Conservation (phyloP, 2,888 invertebrate species). For the Drosophila formosana region DNA sequence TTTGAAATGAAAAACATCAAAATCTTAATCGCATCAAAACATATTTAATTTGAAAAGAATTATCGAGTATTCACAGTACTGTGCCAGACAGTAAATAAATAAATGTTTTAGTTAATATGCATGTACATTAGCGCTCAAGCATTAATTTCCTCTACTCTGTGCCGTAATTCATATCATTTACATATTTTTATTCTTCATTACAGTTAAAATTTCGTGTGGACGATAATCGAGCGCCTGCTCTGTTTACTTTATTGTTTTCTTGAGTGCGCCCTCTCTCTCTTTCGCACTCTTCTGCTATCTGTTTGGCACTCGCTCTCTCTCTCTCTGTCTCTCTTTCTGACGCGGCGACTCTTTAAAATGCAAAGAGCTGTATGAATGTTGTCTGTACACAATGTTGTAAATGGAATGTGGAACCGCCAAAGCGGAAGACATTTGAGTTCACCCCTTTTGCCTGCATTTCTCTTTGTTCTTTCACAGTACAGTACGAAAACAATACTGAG, state of each 20-base stretch:
- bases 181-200: conserved; percentile 31
- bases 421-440: conserved; percentile 47
- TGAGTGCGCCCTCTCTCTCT: conserved; percentile 5
- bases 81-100: not conserved
- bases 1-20: too few relatives aligned
- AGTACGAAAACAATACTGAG: conserved; percentile 24
- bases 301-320: conserved; percentile 3
- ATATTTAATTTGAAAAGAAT: too few relatives aligned
- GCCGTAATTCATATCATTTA: conserved; percentile 26
- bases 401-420: conserved; percentile 31
- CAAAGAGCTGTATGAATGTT: conserved; percentile 46
- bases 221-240: conserved; percentile 24
- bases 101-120: not conserved
- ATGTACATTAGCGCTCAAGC: not conserved
- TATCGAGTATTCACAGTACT: not conserved
- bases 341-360: conserved; percentile 25
- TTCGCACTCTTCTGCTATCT: not conserved
- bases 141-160: conserved; percentile 17
- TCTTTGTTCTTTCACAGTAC: conserved; percentile 12
- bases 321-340: conserved; percentile 5
- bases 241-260: conserved; percentile 35
- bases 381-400: conserved; percentile 30
- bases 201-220: conserved; percentile 3
- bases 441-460: not conserved
- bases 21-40: too few relatives aligned